Evolutionary conservation across 2,888 invertebrate genomes (phyloP), one percentile per base, ranked within the genome.

Genomic region (Cheilosia impressa): DNA sequence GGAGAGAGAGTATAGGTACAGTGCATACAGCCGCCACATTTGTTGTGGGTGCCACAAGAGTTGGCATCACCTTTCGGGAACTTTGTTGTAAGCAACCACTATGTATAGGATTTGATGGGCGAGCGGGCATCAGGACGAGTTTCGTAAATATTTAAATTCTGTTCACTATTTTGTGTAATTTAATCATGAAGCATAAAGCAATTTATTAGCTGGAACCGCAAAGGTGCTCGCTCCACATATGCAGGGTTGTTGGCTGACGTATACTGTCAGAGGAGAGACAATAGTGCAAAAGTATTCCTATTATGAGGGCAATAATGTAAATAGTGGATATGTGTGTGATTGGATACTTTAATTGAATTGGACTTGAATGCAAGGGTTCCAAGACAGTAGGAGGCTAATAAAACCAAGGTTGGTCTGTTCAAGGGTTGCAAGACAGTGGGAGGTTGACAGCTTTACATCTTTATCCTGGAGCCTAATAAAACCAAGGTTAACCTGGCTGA

Each of bases 101-200:
- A 10, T 31, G 31, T 38, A n/a, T n/a, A 4, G 13, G 38, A 38
- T 38, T 13, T 38, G 38, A 31, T 9, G 45, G 15, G 2, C 19
- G 50, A 13, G 22, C 13, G 50, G 13, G 10, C 63, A 27, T 27
- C 27, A 47, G 84, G 62, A 69, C 55, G 80, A 62, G 66, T 81
- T 85, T 72, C 72, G 80, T 81, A 85, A 85, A 85, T 80, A 81
- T 85, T 85, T 77, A 85, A 85, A 77, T 81, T 85, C 71, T 72
- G 53, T 80, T 77, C 72, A 60, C 53, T 69, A 58, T 76, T 85
- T 85, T 85, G 71, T 77, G 72, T 85, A 77, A 85, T 85, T 85
- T 85, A 85, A 85, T 85, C 85, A 81, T 85, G 77, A 76, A 58
- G 85, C 71, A 77, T 85, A 81, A 77, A 72, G 85, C 72, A 85